These are phyloP conservation scores for Hydroisotoma schaefferi DNA, from an alignment of 2,888 invertebrate species.

Conservation along the genomic window DNA sequence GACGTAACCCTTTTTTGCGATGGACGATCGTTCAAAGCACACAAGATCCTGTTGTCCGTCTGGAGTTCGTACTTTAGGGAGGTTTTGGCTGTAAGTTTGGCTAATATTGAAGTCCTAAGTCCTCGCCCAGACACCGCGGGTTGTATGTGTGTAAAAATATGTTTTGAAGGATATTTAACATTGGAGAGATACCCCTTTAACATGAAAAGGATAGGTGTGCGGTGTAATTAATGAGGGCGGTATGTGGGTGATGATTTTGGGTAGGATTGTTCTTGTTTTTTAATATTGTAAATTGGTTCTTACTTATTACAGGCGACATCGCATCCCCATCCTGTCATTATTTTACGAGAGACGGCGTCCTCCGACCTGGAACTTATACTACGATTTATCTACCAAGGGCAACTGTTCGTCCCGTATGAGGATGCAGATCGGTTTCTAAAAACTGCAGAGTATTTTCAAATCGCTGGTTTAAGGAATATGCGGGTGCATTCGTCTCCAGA, in stretches of 20 bases:
- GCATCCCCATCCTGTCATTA: constrained; percentile 32
- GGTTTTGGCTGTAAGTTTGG: constrained; percentile 32
- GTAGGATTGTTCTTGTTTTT: too few relatives aligned
- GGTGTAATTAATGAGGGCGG: too few relatives aligned
- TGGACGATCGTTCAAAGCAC: constrained; percentile 39
- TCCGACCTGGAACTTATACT: constrained; percentile 37
- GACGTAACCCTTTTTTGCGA: constrained; percentile 37
- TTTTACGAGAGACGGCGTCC: constrained; percentile 29
- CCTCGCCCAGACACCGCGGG: too few relatives aligned
- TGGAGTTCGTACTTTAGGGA: constrained; percentile 39
- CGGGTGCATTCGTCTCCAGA: constrained; percentile 12
- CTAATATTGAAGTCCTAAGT: too few relatives aligned
- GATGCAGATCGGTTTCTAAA: constrained; percentile 38
- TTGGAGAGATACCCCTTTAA: too few relatives aligned
- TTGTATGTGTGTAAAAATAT: too few relatives aligned
- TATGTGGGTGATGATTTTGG: too few relatives aligned
- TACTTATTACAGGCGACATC: constrained; percentile 19
- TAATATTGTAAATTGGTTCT: neutral
- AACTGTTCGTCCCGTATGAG: constrained; percentile 33
- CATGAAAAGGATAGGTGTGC: too few relatives aligned
- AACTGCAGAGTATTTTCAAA: constrained; percentile 39
- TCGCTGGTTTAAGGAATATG: constrained; percentile 38
- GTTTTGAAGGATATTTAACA: too few relatives aligned
- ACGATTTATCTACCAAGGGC: constrained; percentile 41
- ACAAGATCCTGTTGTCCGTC: constrained; percentile 31